phyloP scores from a whole-genome alignment of 2,797 vertebrate species.

The Poecilia picta region DNA sequence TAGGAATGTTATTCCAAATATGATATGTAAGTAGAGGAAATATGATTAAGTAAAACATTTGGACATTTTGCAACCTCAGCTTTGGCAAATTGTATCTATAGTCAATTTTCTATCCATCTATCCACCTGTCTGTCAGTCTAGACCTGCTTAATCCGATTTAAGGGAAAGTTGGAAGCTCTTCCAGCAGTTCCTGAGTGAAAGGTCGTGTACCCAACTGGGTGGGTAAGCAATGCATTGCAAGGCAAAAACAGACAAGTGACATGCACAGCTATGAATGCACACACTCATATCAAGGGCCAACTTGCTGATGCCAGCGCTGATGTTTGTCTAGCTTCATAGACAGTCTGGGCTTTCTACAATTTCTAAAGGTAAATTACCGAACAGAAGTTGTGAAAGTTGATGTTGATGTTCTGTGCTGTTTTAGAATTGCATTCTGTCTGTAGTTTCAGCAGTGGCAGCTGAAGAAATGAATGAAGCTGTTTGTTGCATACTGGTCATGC shows the following conservation, averaged over 20 bases:
- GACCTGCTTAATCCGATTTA: not conserved
- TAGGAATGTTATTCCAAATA: conserved; percentile 6
- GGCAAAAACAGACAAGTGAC: not conserved
- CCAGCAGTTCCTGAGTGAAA: not conserved
- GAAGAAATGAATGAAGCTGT: too few species aligned
- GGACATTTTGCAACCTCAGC: not conserved
- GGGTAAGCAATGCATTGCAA: not conserved
- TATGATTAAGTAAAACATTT: not conserved
- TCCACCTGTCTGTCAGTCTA: not conserved
- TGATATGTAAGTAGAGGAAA: conserved; percentile 1
- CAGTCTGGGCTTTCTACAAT: too few species aligned
- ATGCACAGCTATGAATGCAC: not conserved
- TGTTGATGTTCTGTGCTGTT: too few species aligned
- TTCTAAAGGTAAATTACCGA: too few species aligned
- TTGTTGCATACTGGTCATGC: too few species aligned
- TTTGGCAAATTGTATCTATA: conserved; percentile 5
- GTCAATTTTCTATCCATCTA: not conserved
- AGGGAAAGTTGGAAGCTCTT: not conserved
- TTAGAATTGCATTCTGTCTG: too few species aligned
- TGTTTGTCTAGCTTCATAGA: not conserved
- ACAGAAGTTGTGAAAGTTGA: too few species aligned
- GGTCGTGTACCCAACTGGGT: not conserved
- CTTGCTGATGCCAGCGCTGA: not conserved
- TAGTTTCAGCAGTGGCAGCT: too few species aligned
- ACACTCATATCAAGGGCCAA: not conserved